phyloP scores from a whole-genome alignment of 2,113 vertebrate species.

The Narcine bancroftii region DNA sequence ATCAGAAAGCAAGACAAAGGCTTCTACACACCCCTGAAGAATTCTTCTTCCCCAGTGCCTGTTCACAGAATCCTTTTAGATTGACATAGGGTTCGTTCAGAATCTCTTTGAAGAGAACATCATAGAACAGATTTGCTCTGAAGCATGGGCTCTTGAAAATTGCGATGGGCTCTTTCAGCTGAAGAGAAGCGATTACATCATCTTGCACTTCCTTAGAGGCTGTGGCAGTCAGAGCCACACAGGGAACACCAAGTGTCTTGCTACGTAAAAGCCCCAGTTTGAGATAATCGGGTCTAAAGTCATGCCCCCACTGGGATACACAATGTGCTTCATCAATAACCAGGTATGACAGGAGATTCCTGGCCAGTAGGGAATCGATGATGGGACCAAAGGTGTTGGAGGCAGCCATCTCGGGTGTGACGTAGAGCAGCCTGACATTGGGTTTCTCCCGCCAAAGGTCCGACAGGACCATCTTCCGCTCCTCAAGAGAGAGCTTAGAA shows the following conservation, averaged over 20 bases:
- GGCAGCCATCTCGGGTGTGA: conserved; percentile 91
- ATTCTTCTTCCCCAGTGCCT: conserved; percentile 60
- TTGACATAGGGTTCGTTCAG: conserved; percentile 67
- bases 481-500: conserved; percentile 72
- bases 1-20: neutral
- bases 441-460: conserved; percentile 73
- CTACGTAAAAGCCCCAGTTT: conserved; percentile 71
- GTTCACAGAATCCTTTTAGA: conserved; percentile 73
- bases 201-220: conserved; percentile 79
- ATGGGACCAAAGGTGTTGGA: conserved; percentile 78
- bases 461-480: conserved; percentile 68
- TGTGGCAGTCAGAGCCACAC: conserved; percentile 85
- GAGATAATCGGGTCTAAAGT: conserved; percentile 91
- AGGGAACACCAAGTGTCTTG: conserved; percentile 60
- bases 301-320: conserved; percentile 95
- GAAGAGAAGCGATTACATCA: conserved; percentile 67
- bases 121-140: conserved; percentile 82
- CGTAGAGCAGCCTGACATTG: conserved; percentile 78
- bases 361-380: conserved; percentile 66
- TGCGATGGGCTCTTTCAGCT: conserved; percentile 60
- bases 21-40: conserved; percentile 50
- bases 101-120: conserved; percentile 82
- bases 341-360: conserved; percentile 75
- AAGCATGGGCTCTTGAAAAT: conserved; percentile 79
- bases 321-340: conserved; percentile 93